Evolutionary conservation across 1,140 invertebrate species (phyloP).

Genomic region (Diplogasteroides magnus): DNA sequence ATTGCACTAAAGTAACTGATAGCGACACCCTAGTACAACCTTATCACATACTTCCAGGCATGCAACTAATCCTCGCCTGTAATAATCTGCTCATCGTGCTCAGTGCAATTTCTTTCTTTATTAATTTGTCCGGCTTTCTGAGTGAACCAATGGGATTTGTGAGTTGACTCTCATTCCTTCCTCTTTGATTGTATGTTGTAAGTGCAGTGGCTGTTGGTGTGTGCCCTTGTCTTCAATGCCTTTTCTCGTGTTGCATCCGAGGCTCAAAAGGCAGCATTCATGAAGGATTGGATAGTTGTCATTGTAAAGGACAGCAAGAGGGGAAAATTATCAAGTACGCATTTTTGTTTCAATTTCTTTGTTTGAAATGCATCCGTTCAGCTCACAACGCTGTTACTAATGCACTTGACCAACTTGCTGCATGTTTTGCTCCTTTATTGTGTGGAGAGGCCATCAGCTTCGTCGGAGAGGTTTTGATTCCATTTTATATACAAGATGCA

Average conservation of each 20-base stretch:
- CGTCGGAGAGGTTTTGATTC: conserved; percentile 1
- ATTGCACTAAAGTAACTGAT: no score
- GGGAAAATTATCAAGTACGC: conserved; percentile 20
- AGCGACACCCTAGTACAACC: no score
- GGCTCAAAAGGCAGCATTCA: conserved; percentile 42
- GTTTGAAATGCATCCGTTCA: conserved; percentile 31
- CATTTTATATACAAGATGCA: no score
- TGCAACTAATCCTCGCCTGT: neutral
- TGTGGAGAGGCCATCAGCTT: conserved; percentile 18
- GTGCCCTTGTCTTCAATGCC: conserved; percentile 37
- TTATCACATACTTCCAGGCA: no score
- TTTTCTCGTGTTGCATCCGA: conserved; percentile 39
- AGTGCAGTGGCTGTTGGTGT: conserved; percentile 23
- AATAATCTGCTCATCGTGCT: neutral
- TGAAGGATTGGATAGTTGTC: conserved; percentile 45
- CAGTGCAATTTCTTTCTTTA: neutral
- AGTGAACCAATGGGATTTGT: neutral
- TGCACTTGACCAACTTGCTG: conserved; percentile 31
- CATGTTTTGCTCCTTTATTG: conserved; percentile 26
- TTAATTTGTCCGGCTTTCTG: neutral
- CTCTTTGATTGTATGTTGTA: neutral
- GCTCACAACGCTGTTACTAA: conserved; percentile 33
- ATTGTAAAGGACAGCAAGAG: conserved; percentile 26
- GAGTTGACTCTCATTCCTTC: neutral
- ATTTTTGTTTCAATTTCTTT: neutral